Percentiles rank a stretch among this genome's conserved stretches.
These are phyloP conservation scores for Rhagologus leucostigma DNA, from an alignment of 2,113 vertebrate genomes.

Conservation along the genomic window DNA sequence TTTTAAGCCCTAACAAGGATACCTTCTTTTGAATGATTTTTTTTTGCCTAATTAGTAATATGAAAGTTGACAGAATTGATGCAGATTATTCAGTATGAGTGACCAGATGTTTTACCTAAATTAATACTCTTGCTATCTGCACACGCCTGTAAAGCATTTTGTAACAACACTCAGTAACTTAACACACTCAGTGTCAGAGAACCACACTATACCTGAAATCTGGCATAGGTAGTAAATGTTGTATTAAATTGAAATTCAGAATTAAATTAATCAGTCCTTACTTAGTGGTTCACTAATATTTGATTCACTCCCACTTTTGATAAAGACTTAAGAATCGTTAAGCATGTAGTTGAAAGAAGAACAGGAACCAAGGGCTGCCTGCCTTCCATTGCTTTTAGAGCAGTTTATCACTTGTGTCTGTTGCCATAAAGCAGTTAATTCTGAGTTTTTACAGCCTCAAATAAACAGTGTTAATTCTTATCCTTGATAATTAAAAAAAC, in stretches of 20 bases:
- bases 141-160: neutral
- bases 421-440: neutral
- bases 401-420: neutral
- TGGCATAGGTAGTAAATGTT: neutral
- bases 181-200: neutral
- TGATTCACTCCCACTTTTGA: neutral
- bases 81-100: neutral
- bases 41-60: neutral
- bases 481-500: neutral
- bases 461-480: conserved; percentile 13
- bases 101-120: neutral
- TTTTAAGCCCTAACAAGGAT: neutral
- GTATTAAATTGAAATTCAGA: neutral
- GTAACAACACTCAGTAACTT: neutral
- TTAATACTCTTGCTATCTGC: neutral
- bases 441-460: neutral
- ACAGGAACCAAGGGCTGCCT: neutral
- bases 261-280: neutral
- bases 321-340: neutral
- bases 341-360: neutral
- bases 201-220: neutral
- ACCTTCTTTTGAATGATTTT: neutral
- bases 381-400: neutral
- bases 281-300: neutral
- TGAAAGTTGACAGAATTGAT: neutral